phyloP scores from a whole-genome alignment of 37 sponge, comb jelly and placozoan genomes.

The Tethya wilhelma region DNA sequence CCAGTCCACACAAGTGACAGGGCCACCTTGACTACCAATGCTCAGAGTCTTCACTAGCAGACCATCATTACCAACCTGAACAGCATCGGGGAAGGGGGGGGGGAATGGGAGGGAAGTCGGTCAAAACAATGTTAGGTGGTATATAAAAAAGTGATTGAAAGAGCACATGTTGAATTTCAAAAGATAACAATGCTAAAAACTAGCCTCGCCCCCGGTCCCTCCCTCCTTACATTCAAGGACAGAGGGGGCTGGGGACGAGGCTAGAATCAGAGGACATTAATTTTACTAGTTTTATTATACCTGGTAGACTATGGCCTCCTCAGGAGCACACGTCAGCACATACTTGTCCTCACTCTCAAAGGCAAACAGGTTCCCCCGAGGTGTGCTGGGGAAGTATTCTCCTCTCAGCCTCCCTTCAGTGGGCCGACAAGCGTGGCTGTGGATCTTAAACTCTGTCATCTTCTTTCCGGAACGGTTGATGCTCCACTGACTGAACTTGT shows the following conservation, averaged over 20 bases:
- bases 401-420: constrained; percentile 18
- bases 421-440: constrained; percentile 45
- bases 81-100: no score
- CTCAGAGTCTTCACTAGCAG: constrained; percentile 37
- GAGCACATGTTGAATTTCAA: no score
- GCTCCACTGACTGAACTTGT: constrained; percentile 81
- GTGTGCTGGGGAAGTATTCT: constrained; percentile 27
- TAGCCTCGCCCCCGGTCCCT: no score
- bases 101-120: no score
- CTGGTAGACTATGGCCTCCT: constrained; percentile 68
- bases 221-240: no score
- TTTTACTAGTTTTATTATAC: constrained; percentile 11
- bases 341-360: constrained; percentile 77
- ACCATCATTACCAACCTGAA: constrained; percentile 22
- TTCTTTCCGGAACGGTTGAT: constrained; percentile 60
- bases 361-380: constrained; percentile 77
- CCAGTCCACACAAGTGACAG: constrained; percentile 91
- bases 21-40: constrained; percentile 62
- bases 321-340: constrained; percentile 68
- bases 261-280: no score
- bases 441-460: constrained; percentile 36
- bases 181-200: no score
- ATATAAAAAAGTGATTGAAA: no score
- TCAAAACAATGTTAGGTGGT: no score
- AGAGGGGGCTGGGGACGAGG: no score